A percentile compares a stretch with the other conserved stretches of the same genome.
phyloP scores from a whole-genome alignment of 2,797 vertebrate genomes.

The Phrynocephalus forsythii region DNA sequence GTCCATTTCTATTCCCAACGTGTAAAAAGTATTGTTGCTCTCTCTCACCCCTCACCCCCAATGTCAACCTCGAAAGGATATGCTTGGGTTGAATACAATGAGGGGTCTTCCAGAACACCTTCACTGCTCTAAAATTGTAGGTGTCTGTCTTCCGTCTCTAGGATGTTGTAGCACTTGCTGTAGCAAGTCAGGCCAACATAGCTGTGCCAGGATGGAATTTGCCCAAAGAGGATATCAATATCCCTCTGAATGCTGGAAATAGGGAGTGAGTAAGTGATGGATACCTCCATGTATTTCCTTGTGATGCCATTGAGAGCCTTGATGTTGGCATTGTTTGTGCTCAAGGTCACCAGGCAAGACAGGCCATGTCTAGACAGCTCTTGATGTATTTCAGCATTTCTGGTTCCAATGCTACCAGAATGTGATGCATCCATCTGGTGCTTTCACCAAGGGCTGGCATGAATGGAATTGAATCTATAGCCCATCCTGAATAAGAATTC shows the following conservation, averaged over 20 bases:
- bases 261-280: not conserved
- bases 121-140: not conserved
- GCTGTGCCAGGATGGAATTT: not conserved
- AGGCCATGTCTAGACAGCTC: not conserved
- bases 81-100: not conserved
- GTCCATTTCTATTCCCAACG: not conserved
- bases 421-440: not conserved
- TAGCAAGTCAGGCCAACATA: fast-evolving
- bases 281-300: not conserved
- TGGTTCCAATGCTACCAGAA: not conserved
- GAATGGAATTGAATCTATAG: not conserved
- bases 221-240: not conserved
- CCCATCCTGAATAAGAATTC: not conserved
- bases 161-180: not conserved
- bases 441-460: not conserved
- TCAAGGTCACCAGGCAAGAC: not conserved
- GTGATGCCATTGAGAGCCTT: not conserved
- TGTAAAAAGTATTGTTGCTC: not conserved
- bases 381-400: not conserved
- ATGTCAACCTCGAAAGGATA: not conserved
- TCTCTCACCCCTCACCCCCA: not conserved
- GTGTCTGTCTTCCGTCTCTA: not conserved
- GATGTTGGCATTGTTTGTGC: not conserved
- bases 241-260: not conserved
- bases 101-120: not conserved